A percentile compares a stretch with the other conserved stretches of the same genome.
phyloP scores from a whole-genome alignment of 2,797 vertebrate species.

The Nasua narica region DNA sequence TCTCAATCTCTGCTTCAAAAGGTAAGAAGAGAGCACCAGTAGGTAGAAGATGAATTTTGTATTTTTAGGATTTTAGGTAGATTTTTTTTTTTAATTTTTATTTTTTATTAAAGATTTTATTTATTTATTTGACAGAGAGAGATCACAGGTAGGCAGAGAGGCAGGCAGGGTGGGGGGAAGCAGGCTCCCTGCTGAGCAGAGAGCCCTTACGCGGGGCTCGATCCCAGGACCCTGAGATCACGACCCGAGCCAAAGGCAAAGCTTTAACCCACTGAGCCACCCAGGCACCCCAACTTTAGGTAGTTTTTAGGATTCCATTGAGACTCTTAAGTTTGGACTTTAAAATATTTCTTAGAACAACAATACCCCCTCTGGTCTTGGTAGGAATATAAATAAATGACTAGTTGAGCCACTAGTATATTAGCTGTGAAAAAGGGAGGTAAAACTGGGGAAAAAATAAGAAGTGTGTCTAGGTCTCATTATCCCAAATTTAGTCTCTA shows the following conservation, averaged over 20 bases:
- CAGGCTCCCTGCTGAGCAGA: too few relatives aligned
- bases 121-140: too few relatives aligned
- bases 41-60: background rate
- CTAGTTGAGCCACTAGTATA: background rate
- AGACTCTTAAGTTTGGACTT: background rate
- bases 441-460: background rate
- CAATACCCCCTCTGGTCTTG: background rate
- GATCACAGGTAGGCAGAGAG: too few relatives aligned
- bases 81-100: too few relatives aligned
- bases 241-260: too few relatives aligned
- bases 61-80: background rate
- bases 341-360: background rate
- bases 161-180: too few relatives aligned
- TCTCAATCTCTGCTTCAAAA: background rate
- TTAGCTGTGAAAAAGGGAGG: background rate
- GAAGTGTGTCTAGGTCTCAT: background rate
- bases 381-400: background rate
- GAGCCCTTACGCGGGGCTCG: too few relatives aligned
- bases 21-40: background rate
- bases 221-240: too few relatives aligned
- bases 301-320: background rate
- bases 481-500: background rate
- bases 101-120: too few relatives aligned
- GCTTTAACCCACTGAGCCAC: too few relatives aligned
- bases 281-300: too few relatives aligned